Base-by-base conservation (phyloP, 2,797 vertebrate species). In the Centroberyx gerrardi region DNA sequence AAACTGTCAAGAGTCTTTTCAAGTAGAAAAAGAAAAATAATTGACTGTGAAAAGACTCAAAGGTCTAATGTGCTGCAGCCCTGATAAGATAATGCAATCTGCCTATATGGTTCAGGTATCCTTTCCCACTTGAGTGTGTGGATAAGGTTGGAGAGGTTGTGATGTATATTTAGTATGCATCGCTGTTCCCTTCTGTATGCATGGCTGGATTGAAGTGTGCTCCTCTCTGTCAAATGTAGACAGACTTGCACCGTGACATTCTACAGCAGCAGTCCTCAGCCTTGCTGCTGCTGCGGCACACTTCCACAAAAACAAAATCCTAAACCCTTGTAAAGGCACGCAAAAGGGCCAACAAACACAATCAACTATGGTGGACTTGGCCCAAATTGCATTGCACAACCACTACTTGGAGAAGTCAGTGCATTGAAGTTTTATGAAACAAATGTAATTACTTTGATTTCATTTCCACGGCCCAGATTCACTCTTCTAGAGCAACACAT, bases 141-240 rank as follows among this genome's bases (percentile, higher is more conserved):
- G 54, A 71, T 76, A 52, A 66, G 64, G 65, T 17, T 48, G 22
- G 33, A 78, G 64, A 67, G 76, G 28, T 68, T 58, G 48, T 52
- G 80, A 79, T 77, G 78, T 79, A 70, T 67, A 78, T 87, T 87
- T 81, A 78, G 78, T 83, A 88, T 90, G 88, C 81, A 81, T 78
- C 60, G 8, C 81, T 80, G 81, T 75, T 82, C 69, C 36, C 69
- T 77, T 80, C 72, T 54, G 80, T 65, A 84, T 85, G 80, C 85
- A 85, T 83, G 88, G 46, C 64, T 72, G 76, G 3, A 58, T 71
- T 76, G 18, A 84, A 79, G 60, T 75, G 56, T 70, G 74, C 83
- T 61, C 46, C 76, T 75, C 66, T 81, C 69, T 51, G 64, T 73
- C 61, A 81, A 84, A 90, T 69, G 80, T 62, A 62, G 69, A 74